These are phyloP conservation scores for Macaria notata DNA, from an alignment of 2,888 invertebrate genomes.

Conservation along the genomic window DNA sequence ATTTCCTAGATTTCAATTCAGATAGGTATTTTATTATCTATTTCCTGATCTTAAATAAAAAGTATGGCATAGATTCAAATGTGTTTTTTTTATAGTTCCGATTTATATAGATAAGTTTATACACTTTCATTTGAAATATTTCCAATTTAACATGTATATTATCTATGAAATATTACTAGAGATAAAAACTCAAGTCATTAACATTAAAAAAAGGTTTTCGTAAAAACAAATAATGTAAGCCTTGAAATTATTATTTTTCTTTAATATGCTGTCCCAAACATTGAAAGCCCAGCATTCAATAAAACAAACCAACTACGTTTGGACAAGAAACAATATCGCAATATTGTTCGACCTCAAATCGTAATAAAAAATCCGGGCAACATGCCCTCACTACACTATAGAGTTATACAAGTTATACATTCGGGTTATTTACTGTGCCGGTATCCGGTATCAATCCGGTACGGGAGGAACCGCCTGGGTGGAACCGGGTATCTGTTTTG, in stretches of 20 bases:
- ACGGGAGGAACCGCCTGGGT: neutral
- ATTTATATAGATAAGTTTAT: no score
- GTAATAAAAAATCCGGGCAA: slow-evolving; percentile 58
- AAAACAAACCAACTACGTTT: neutral
- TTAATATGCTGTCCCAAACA: no score
- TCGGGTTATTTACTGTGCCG: slow-evolving; percentile 43
- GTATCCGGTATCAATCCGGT: slow-evolving; percentile 15
- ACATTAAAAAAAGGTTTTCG: no score
- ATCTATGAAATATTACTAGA: no score
- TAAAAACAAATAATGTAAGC: no score
- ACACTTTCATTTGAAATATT: no score
- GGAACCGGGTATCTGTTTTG: neutral
- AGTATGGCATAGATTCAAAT: no score
- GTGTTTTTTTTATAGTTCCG: no score
- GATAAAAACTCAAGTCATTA: no score
- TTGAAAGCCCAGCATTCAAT: no score
- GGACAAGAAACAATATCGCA: slow-evolving; percentile 48
- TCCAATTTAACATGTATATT: no score
- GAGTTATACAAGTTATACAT: slow-evolving; percentile 24
- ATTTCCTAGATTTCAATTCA: slow-evolving; percentile 29
- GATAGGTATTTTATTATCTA: neutral
- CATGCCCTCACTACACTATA: slow-evolving; percentile 42
- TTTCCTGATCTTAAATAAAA: neutral
- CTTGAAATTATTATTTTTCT: no score
- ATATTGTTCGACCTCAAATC: slow-evolving; percentile 51